A percentile compares a stretch with the other conserved stretches of the same genome.
These are phyloP conservation scores for Macroglossus sobrinus DNA, from an alignment of 2,113 vertebrate genomes.

Conservation along the genomic window DNA sequence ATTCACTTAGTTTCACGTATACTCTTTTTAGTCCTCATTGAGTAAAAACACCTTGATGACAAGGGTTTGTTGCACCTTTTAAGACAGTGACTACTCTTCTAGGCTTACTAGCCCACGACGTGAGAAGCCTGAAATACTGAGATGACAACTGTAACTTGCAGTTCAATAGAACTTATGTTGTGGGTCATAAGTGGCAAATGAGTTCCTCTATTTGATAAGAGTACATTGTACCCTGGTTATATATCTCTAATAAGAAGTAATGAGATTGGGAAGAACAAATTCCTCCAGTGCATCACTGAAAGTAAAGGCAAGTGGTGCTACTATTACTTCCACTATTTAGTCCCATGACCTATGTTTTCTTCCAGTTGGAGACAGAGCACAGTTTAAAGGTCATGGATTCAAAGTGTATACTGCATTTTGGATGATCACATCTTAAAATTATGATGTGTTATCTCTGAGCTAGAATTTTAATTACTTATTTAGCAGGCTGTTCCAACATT, in stretches of 20 bases:
- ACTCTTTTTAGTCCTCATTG: not conserved
- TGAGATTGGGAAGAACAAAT: not conserved
- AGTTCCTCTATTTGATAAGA: not conserved
- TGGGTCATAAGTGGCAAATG: not conserved
- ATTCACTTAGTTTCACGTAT: not conserved
- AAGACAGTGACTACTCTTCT: not conserved
- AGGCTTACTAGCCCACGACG: not conserved
- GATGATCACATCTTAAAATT: not conserved
- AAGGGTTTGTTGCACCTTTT: not conserved
- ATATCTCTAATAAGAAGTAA: not conserved
- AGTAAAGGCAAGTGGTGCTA: not conserved
- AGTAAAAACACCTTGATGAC: not conserved
- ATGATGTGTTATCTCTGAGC: not conserved
- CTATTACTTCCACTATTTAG: not conserved
- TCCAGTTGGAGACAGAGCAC: not conserved
- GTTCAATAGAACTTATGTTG: not conserved
- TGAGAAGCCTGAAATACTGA: not conserved
- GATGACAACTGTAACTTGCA: not conserved
- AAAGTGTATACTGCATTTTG: not conserved
- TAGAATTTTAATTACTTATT: not conserved
- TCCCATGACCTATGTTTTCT: not conserved
- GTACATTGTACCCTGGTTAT: not conserved
- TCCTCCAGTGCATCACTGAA: not conserved
- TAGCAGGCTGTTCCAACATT: not conserved
- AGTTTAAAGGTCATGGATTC: not conserved